Evolutionary conservation across 2,797 vertebrate genomes (phyloP).

Genomic region (Tokudaia muenninki): DNA sequence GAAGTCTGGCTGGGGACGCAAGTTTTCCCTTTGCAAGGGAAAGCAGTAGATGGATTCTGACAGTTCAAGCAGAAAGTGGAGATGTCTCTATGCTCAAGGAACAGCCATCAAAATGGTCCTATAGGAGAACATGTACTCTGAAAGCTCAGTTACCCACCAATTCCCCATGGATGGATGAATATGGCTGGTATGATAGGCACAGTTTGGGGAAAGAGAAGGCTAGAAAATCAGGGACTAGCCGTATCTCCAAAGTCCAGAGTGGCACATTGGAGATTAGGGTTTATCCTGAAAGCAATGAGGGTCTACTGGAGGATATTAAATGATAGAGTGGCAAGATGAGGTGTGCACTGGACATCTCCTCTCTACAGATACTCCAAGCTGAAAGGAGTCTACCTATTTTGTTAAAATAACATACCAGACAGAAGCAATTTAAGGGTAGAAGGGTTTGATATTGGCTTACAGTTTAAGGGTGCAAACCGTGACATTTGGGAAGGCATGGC

Average conservation of each 20-base stretch:
- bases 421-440: background rate
- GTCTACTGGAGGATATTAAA: background rate
- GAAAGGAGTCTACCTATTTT: background rate
- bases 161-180: background rate
- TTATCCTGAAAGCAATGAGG: background rate
- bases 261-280: background rate
- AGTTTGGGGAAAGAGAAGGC: background rate
- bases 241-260: accelerated
- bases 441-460: background rate
- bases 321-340: background rate
- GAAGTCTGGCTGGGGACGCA: background rate
- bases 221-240: background rate
- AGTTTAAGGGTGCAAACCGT: background rate
- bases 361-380: background rate
- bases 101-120: background rate
- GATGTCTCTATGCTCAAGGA: background rate
- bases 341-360: background rate
- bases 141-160: background rate
- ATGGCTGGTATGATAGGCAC: background rate
- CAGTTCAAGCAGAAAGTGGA: background rate
- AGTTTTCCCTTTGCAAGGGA: background rate
- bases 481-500: background rate
- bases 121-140: too few species aligned
- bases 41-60: background rate
- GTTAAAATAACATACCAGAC: background rate